A percentile compares a stretch with the other conserved stretches of the same genome.
Evolutionary conservation across 2,888 invertebrate species (phyloP).

Genomic region (Plagodis pulveraria): DNA sequence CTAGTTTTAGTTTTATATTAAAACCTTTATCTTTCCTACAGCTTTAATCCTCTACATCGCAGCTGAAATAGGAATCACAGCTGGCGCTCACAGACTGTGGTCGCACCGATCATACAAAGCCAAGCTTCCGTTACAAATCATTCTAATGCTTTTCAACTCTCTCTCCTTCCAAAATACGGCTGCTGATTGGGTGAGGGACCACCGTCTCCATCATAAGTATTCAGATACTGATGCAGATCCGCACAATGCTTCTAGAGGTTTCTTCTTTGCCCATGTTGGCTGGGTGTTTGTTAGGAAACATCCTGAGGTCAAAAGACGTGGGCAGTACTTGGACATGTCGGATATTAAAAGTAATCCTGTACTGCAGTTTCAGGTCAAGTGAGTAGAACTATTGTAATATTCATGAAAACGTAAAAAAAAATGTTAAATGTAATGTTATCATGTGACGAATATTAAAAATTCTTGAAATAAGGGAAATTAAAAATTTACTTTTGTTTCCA

Average conservation of each 20-base stretch:
- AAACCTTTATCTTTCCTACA: constrained; percentile 33
- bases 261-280: constrained; percentile 94
- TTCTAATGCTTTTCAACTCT: constrained; percentile 55
- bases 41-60: constrained; percentile 39
- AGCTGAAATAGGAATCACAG: constrained; percentile 54
- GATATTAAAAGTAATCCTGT: constrained; percentile 90
- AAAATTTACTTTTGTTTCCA: too few relatives aligned
- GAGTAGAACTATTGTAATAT: constrained; percentile 29
- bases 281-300: constrained; percentile 92
- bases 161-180: constrained; percentile 77
- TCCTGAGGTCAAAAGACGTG: constrained; percentile 88
- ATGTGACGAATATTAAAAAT: neutral
- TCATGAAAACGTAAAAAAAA: neutral
- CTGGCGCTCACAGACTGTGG: constrained; percentile 58
- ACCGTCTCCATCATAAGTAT: constrained; percentile 90
- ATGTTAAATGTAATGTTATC: neutral
- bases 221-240: constrained; percentile 75
- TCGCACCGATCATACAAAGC: constrained; percentile 56
- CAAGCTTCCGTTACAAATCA: constrained; percentile 51
- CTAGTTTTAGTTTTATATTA: neutral
- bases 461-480: too few relatives aligned
- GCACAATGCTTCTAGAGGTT: constrained; percentile 90
- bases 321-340: constrained; percentile 88
- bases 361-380: constrained; percentile 89
- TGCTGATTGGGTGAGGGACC: constrained; percentile 86